A percentile compares a stretch with the other conserved stretches of the same genome.
Conservation (phyloP, 2,797 vertebrate species). For the Bovichtus variegatus region DNA sequence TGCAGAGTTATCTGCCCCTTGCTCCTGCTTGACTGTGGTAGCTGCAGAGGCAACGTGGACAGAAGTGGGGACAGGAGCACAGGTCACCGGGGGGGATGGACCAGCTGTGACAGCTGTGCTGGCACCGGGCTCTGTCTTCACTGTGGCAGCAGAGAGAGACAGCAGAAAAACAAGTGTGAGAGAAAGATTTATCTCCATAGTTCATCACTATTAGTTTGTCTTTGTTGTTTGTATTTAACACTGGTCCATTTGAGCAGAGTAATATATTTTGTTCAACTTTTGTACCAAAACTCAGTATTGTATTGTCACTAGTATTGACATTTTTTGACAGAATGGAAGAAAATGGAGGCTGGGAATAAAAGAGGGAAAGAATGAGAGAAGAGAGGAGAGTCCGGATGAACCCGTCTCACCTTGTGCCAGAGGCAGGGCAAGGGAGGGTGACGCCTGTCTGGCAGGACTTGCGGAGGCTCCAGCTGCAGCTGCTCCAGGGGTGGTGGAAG, state of each 20-base stretch:
- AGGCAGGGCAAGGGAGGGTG: slow-evolving; percentile 79
- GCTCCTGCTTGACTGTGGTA: slow-evolving; percentile 92
- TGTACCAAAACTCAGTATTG: neutral
- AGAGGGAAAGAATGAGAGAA: neutral
- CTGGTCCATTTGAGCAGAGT: neutral
- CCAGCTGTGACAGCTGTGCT: slow-evolving; percentile 74
- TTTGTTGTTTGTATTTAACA: neutral
- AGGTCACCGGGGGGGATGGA: slow-evolving; percentile 78
- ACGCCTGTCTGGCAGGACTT: slow-evolving; percentile 64
- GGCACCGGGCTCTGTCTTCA: slow-evolving; percentile 95
- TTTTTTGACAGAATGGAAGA: neutral
- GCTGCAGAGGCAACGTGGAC: slow-evolving; percentile 76
- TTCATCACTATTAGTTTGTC: neutral
- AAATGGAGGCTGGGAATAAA: neutral
- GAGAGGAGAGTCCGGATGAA: slow-evolving; percentile 14
- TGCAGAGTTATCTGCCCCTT: slow-evolving; percentile 85
- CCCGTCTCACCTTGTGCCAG: slow-evolving; percentile 82
- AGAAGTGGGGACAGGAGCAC: slow-evolving; percentile 64
- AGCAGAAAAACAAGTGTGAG: slow-evolving; percentile 13
- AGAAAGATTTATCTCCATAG: neutral
- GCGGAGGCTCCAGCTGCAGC: slow-evolving; percentile 74
- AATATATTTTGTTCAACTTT: neutral
- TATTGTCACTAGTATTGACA: neutral
- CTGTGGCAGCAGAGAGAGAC: slow-evolving; percentile 77
- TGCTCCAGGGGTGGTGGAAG: slow-evolving; percentile 62